Conservation (phyloP, 2,113 vertebrate genomes). For the Saccopteryx leptura region DNA sequence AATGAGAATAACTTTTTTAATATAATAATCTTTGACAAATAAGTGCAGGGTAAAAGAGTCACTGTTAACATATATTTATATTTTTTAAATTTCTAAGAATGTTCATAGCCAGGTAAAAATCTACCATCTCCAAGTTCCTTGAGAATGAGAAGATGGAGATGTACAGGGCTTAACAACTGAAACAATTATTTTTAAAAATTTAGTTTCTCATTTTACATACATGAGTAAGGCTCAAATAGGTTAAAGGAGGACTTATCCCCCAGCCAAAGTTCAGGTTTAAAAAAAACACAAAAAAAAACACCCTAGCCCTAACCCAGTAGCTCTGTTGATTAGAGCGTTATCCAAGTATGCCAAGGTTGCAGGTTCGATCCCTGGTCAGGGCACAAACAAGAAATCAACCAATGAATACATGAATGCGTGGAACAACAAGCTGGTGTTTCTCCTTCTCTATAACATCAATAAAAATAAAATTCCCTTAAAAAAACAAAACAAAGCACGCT, state of each 20-base stretch:
- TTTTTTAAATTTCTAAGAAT: neutral
- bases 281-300: neutral
- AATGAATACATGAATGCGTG: too few species aligned
- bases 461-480: too few species aligned
- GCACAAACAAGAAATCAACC: too few species aligned
- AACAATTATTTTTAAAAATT: constrained; percentile 25
- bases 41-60: neutral
- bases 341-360: too few species aligned
- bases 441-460: too few species aligned
- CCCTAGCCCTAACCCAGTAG: too few species aligned
- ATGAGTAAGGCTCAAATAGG: neutral
- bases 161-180: neutral
- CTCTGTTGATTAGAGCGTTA: too few species aligned
- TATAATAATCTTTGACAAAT: neutral
- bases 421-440: too few species aligned
- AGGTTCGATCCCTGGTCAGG: too few species aligned
- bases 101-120: constrained; percentile 7
- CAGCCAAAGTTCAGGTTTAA: neutral
- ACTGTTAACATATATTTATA: neutral
- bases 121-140: constrained; percentile 13
- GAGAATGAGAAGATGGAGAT: constrained; percentile 3
- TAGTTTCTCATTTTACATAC: constrained; percentile 14
- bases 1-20: neutral
- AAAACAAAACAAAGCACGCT: neutral
- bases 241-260: neutral